Conservation (phyloP, 2,113 vertebrate species). For the Catagonus wagneri region DNA sequence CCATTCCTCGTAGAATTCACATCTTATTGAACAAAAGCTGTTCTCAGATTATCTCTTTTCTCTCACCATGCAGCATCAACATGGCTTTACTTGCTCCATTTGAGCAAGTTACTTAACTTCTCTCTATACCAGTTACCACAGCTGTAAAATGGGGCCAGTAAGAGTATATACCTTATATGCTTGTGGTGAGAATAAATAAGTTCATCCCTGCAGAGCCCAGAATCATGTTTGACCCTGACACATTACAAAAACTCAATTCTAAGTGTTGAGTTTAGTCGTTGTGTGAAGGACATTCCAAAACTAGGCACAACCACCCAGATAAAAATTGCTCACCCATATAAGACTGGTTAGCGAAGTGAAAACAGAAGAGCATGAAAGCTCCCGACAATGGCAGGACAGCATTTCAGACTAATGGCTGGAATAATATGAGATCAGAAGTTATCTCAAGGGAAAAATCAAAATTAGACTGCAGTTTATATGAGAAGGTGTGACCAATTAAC, state of each 20-base stretch:
- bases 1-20: background rate
- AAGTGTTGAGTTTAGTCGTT: background rate
- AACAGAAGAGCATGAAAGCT: conserved; percentile 6
- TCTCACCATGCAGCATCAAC: background rate
- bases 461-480: conserved; percentile 17
- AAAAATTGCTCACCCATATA: conserved; percentile 27
- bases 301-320: background rate
- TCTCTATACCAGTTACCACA: background rate
- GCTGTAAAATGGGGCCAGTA: background rate
- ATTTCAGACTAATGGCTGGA: conserved; percentile 28
- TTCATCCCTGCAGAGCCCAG: background rate
- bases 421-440: conserved; percentile 19
- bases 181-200: background rate
- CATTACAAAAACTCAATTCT: background rate
- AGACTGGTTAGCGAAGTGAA: conserved; percentile 5
- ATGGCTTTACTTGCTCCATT: background rate
- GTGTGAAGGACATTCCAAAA: background rate
- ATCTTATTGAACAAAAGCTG: background rate
- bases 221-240: background rate
- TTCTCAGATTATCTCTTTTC: background rate
- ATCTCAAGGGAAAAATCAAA: conserved; percentile 62
- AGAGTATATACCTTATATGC: background rate
- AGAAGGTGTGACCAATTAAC: background rate
- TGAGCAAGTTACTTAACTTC: conserved; percentile 41
- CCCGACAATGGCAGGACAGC: background rate